These are phyloP conservation scores for Adelphocoris suturalis DNA, from an alignment of 2,888 invertebrate genomes.

Conservation along the genomic window DNA sequence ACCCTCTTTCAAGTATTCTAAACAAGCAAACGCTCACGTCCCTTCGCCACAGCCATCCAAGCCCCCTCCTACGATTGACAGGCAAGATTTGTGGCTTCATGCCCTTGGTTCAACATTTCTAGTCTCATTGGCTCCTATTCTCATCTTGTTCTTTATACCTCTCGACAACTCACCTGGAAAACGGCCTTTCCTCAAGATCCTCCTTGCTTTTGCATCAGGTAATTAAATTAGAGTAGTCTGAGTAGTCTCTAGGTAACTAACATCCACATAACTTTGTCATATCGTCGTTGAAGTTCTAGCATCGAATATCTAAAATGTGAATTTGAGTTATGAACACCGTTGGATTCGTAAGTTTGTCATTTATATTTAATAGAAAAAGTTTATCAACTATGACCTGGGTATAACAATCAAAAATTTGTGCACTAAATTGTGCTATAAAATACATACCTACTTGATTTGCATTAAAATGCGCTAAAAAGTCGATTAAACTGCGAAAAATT, in stretches of 20 bases:
- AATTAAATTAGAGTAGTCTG: background rate
- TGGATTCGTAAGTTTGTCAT: no score
- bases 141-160: conserved; percentile 95
- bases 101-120: conserved; percentile 94
- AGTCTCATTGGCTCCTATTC: conserved; percentile 96
- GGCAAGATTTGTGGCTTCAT: conserved; percentile 84
- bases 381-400: no score
- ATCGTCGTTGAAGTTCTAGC: no score
- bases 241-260: background rate
- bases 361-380: no score
- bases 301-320: no score
- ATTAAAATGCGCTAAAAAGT: no score
- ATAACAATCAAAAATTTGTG: no score
- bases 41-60: conserved; percentile 42
- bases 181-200: conserved; percentile 91
- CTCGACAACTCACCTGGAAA: conserved; percentile 91
- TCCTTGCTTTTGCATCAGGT: conserved; percentile 92
- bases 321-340: no score
- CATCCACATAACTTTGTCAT: no score
- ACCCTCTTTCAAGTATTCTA: conserved; percentile 91
- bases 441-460: no score
- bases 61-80: conserved; percentile 62
- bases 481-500: no score
- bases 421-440: no score
- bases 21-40: conserved; percentile 82